Base-by-base conservation (phyloP, 2,113 vertebrate genomes). In the Noturus placidus region DNA sequence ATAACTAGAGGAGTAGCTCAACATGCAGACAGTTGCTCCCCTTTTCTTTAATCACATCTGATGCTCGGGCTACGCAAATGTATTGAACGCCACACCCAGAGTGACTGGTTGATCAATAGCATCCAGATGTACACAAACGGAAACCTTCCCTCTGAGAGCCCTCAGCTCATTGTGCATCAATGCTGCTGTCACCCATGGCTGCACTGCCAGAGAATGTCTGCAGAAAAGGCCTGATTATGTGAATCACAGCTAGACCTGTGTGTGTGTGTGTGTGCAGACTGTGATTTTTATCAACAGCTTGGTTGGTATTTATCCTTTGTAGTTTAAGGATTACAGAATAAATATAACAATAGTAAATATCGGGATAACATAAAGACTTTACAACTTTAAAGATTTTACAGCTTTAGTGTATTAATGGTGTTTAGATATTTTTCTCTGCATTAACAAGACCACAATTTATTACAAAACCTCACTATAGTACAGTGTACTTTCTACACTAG, bases 41-140 rank as follows among this genome's bases (percentile, higher is more conserved):
- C 25, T 52, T 83, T 77, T 69, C 76, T 89, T 84, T 89, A 89
- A 90, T 88, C 83, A 80, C 86, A 83, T 54, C 86, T 84, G 89
- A 90, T 83, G 78, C 82, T 56, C 30, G 35, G 61, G n/a, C 86
- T 67, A 87, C 84, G 86, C 88, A 89, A 89, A 90, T 52, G 69
- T 91, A 90, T 89, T 82, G 91, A 91, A 81, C 74, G 61, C 80
- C 57, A 70, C 86, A 35, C 81, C 54, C 83, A 76, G 65, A 84
- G 86, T 84, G 84, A 89, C 84, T 57, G 86, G 70, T 63, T 81
- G 87, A 89, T 89, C 87, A 82, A 89, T 89, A 79, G 38, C 27
- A 50, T 63, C 89, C 76, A 86, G 89, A 42, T 63, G 38, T 61
- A 83, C 82, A 86, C 81, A 88, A 87, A 65, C 46, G 80, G 65